Percentiles rank a stretch among this genome's conserved stretches.
Conservation (phyloP, 1,140 invertebrate genomes). For the Muscidifurax raptorellus region DNA sequence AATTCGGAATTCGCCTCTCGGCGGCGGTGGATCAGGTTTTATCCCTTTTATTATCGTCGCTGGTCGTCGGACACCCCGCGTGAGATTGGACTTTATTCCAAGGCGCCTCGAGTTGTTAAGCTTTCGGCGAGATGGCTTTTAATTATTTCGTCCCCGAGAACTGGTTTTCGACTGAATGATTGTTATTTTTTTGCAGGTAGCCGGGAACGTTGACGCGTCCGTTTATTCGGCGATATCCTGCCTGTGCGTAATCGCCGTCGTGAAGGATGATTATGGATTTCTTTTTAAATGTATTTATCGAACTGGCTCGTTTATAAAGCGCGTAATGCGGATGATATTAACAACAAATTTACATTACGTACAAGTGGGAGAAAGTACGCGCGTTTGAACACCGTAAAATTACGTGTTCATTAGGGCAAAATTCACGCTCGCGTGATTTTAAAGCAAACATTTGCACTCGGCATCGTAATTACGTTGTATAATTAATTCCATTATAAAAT, state of each 20-base stretch:
- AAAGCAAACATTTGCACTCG: background rate
- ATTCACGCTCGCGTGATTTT: background rate
- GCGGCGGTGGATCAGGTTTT: background rate
- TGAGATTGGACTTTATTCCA: background rate
- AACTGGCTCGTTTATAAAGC: background rate
- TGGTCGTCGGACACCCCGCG: background rate
- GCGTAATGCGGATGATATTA: background rate
- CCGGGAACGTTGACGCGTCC: background rate
- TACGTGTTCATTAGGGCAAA: background rate
- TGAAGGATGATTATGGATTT: background rate
- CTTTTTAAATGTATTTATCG: background rate
- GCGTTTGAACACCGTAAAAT: background rate
- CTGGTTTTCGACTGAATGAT: slow-evolving; percentile 11
- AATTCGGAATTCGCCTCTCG: slow-evolving; percentile 1
- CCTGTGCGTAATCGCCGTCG: background rate
- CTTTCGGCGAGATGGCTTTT: background rate
- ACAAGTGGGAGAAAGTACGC: background rate
- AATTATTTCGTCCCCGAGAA: slow-evolving; percentile 13
- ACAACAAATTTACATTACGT: background rate
- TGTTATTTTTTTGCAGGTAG: slow-evolving; percentile 7
- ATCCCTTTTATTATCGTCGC: background rate
- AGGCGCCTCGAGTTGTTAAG: slow-evolving; percentile 5
- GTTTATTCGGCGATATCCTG: background rate
- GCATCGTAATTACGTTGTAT: background rate
- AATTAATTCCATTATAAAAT: background rate